Conservation (phyloP, 2,888 invertebrate genomes). For the Dicyrtoma fusca region DNA sequence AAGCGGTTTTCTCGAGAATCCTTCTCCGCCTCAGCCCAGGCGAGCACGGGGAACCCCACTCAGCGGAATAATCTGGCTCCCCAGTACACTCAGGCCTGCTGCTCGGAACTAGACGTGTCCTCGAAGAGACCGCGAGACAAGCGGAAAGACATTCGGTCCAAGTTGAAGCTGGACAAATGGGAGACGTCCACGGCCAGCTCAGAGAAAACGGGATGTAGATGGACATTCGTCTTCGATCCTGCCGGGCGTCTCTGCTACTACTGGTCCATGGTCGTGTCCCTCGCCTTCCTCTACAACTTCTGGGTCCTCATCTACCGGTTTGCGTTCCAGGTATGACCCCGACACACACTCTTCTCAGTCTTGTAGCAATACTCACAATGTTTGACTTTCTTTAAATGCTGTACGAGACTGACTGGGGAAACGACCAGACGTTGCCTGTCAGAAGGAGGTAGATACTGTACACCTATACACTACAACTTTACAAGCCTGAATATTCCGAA, state of each 20-base stretch:
- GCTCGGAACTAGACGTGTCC: constrained; percentile 78
- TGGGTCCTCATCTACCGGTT: constrained; percentile 99
- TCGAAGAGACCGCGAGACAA: constrained; percentile 67
- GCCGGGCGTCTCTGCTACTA: constrained; percentile 95
- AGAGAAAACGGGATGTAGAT: constrained; percentile 67
- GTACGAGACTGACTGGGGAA: too few relatives aligned
- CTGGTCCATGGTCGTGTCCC: constrained; percentile 95
- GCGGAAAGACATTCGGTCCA: constrained; percentile 58
- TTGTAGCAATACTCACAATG: too few relatives aligned
- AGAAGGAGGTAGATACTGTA: too few relatives aligned
- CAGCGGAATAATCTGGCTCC: constrained; percentile 51
- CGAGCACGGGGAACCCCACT: constrained; percentile 51
- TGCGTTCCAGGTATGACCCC: constrained; percentile 98
- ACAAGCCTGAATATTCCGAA: too few relatives aligned
- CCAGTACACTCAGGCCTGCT: constrained; percentile 53
- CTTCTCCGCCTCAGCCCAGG: constrained; percentile 66
- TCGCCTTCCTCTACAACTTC: constrained; percentile 95
- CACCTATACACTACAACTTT: too few relatives aligned
- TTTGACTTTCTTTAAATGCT: too few relatives aligned
- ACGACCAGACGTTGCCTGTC: too few relatives aligned
- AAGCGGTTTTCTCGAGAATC: constrained; percentile 71
- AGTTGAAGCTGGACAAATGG: constrained; percentile 59
- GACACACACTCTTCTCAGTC: too few relatives aligned
- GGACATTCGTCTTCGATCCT: constrained; percentile 98
- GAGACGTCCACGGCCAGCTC: constrained; percentile 59